Evolutionary conservation across 2,113 vertebrate genomes (phyloP), one percentile per base, ranked within the genome.

Genomic region (Dolichotis patagonum): DNA sequence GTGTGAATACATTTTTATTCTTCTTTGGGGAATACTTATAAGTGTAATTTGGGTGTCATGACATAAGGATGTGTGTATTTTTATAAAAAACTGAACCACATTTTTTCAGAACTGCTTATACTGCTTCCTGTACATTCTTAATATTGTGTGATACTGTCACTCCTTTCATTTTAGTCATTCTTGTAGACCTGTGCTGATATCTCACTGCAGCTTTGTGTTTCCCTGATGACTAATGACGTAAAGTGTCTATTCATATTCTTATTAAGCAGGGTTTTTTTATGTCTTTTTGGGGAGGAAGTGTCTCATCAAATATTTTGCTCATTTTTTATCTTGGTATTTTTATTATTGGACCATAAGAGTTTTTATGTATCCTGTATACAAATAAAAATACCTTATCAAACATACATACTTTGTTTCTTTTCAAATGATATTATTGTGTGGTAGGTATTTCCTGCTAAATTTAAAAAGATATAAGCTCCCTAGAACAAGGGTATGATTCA

Each of bases 391-490:
- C 19, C 41, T 87, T 87, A 85, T 58, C 41, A 91, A 80, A 41
- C 10, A 62, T 82, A 73, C 28, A 9, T n/a, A 69, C 7, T 86
- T 85, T 41, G 54, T 35, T 91, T 65, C 17, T 46, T 85, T 52
- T 83, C 22, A 60, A 88, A 56, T 32, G 32, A 43, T 88, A 83
- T 41, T 56, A 88, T 9, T 71, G 19, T 88, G 4, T 84, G 4
- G 54, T 78, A 69, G 20, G 46, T 78, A 84, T 91, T 90, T 86
- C 49, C 35, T 92, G 30, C 24, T 88, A 83, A 87, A 85, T 90
- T 20, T 65, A 62, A 46, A 62, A 54, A 86, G 28, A 46, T 22
- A 49, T 24, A 91, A 81, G 1, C n/a, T 82, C 19, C 69, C n/a
- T 16, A 11, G 5, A 73, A 13, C 32, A 67, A 88, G 1, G 10